Evolutionary conservation across 2,888 invertebrate species (phyloP), one percentile per base, ranked within the genome.

Genomic region (Rhodophaea formosa): DNA sequence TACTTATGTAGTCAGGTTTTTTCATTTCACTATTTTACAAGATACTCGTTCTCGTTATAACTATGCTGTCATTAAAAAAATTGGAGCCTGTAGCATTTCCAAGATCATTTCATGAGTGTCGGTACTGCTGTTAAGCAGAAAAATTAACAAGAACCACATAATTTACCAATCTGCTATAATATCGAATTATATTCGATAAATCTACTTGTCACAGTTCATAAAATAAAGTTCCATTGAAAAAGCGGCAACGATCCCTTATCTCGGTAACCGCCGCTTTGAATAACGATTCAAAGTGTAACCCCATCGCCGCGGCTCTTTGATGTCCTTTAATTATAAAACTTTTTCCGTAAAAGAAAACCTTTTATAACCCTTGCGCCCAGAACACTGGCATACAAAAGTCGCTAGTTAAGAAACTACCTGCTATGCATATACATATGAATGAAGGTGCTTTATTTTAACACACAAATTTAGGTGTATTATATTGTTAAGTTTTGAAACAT

Each of bases 251-350:
- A 85, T 88, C 77, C 79, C 83, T 83, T 87, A 88, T 87, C 87
- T 85, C 80, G 77, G 82, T 82, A 76, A 87, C 83, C 82, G 73
- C 75, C 83, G 84, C 84, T 88, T 86, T 89, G 82, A 88, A 86
- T 88, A 88, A 86, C 84, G 87, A 87, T 82, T 82, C 77, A 71
- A 84, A 86, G 87, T 88, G 87, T 88, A 88, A 88, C 88, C 86
- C 86, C 84, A 84, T 84, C 86, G 82, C 78, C 67, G 77, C 74
- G 77, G 76, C 81, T 80, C 88, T 89, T 90, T 90, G 90, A 90
- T 88, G 86, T 87, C 88, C 80, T 85, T 88, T 88, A 89, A 89
- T 89, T 89, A 89, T 87, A 86, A 88, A 89, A 88, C 81, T 89
- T 88, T 86, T 83, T 84, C 82, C 81, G 80, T 82, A 82, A 86